Base-by-base conservation (phyloP, 2,797 vertebrate genomes). In the Iguana delicatissima region DNA sequence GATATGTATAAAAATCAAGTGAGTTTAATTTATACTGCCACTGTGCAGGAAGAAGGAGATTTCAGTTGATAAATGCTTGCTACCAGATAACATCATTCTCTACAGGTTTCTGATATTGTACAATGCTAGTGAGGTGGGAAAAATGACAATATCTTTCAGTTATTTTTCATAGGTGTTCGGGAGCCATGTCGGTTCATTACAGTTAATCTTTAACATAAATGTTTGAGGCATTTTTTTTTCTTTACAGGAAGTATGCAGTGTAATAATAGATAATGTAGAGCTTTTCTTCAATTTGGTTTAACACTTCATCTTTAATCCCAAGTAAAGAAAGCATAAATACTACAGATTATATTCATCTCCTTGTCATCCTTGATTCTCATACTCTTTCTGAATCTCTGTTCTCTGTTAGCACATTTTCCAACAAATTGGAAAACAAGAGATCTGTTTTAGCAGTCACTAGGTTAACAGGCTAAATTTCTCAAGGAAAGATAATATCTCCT, bases 131-230 rank as follows among this genome's bases (percentile, higher is more conserved):
- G 90, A 93, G 32, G 6, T 87, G 93, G 85, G 91, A 88, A 92
- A 94, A 94, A 95, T 94, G 94, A 91, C 90, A 92, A 90, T 14
- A 88, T 42, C 13, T 91, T 92, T 92, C 89, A 93, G 93, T 91
- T 92, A 88, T 96, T 96, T 92, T 91, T 95, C 92, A 90, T 8
- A 32, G 52, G 82, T 90, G 86, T 95, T 90, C 91, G 89, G 57
- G 94, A 94, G 90, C 80, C 93, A 91, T 94, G 91, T 95, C 95
- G 95, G 22, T 80, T 92, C 93, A 93, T 90, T 94, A 93, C 74
- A 82, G 85, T 94, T 96, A 95, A 96, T 72, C 35, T 91, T 91
- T 89, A 89, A 81, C 32, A 52, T 6, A 82, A 90, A 46, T 0
- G 0, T 92, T 89, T 82, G 72, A 85, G 38, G 9, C 24, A 38